Conservation (phyloP, 2,888 invertebrate species). For the Liopterus haemorrhoidalis region DNA sequence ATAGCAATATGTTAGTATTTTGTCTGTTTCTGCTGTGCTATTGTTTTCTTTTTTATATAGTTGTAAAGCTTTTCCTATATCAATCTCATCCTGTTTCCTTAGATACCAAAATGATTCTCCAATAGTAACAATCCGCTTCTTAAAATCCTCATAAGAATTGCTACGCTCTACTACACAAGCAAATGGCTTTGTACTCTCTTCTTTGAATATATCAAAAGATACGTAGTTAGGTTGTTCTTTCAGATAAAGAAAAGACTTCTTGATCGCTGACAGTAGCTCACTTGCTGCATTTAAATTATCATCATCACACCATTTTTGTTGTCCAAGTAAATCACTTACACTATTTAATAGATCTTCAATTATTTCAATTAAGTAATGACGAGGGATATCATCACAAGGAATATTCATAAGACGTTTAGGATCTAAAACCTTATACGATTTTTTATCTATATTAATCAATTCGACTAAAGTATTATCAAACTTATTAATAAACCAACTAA, state of each 20-base stretch:
- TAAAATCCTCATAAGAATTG: not conserved
- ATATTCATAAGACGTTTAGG: slow-evolving; percentile 2
- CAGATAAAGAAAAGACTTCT: slow-evolving; percentile 6
- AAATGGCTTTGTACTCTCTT: slow-evolving; percentile 10
- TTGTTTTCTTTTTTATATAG: not conserved
- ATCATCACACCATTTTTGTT: not conserved
- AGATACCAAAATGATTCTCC: slow-evolving; percentile 8
- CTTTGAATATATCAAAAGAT: slow-evolving; percentile 8
- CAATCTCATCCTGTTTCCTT: slow-evolving; percentile 1
- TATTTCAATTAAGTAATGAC: slow-evolving; percentile 5
- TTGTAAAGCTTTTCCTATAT: slow-evolving; percentile 2
- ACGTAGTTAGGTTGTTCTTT: not conserved
- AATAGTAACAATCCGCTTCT: slow-evolving; percentile 2
- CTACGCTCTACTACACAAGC: not conserved
- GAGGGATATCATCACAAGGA: not conserved
- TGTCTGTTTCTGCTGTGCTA: not conserved
- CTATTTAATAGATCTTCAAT: not conserved
- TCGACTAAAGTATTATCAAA: too few species aligned
- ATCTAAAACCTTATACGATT: slow-evolving; percentile 3
- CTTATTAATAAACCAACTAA: too few species aligned
- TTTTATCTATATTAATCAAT: slow-evolving; percentile 2
- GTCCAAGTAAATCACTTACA: not conserved
- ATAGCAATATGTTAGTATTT: not conserved
- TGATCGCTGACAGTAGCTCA: slow-evolving; percentile 7
- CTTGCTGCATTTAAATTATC: slow-evolving; percentile 9